Percentiles rank a stretch among this genome's conserved stretches.
Conservation (phyloP, 2,113 vertebrate genomes). For the Tragelaphus imberbis region DNA sequence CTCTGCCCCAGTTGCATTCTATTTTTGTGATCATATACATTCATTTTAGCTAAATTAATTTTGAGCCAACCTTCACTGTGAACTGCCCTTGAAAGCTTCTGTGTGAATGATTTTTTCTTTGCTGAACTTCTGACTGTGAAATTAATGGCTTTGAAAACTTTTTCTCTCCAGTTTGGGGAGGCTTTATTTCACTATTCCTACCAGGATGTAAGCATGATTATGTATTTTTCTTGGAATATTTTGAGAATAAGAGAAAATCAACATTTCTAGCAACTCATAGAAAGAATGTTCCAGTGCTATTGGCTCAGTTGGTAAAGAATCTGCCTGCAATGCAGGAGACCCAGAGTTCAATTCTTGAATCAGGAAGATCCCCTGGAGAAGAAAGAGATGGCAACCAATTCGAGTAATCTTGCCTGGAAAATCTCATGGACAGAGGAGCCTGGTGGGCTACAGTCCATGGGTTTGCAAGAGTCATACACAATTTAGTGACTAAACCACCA, state of each 20-base stretch:
- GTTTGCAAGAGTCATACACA: neutral
- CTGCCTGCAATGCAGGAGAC: neutral
- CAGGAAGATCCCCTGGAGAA: neutral
- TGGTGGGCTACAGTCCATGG: neutral
- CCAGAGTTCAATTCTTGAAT: neutral
- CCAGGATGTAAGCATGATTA: neutral
- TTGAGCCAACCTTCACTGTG: neutral
- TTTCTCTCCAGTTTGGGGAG: neutral
- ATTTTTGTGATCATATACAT: conserved; percentile 35
- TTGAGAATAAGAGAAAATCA: neutral
- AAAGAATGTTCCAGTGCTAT: neutral
- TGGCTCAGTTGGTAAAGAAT: neutral
- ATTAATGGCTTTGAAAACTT: conserved; percentile 19
- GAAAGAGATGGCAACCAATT: neutral
- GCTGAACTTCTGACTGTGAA: neutral
- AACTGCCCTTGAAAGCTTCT: conserved; percentile 7
- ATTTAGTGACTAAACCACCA: neutral
- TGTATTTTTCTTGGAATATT: neutral
- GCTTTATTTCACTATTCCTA: neutral
- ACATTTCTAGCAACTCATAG: neutral
- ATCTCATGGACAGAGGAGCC: neutral
- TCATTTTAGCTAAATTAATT: conserved; percentile 49
- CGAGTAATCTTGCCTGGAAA: neutral
- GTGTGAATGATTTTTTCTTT: neutral
- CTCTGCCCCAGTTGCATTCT: neutral